Evolutionary conservation across 30 jellyfish, hydroid and myxozoan species (phyloP).

Genomic region (Cassiopea andromeda): DNA sequence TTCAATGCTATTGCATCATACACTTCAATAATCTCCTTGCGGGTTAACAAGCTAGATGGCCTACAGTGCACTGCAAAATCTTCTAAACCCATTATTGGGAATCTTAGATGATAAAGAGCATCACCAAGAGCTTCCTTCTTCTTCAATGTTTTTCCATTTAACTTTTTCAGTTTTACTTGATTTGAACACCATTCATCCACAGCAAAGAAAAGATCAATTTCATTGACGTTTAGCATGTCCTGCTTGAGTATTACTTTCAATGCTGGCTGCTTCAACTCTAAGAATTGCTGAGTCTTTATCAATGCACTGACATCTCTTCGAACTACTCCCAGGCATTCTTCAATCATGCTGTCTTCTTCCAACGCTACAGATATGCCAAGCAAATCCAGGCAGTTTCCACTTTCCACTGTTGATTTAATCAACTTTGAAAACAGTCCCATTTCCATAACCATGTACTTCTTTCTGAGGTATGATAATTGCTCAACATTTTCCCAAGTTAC

Average conservation of each 20-base stretch:
- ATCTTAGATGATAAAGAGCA: not conserved
- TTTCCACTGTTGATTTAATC: not conserved
- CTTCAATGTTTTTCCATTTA: not conserved
- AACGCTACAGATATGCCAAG: not conserved
- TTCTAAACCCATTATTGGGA: not conserved
- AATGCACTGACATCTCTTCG: slow-evolving; percentile 8
- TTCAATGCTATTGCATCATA: not conserved
- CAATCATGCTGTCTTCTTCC: slow-evolving; percentile 3
- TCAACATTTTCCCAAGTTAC: slow-evolving; percentile 16
- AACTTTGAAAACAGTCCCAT: not conserved
- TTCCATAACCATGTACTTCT: not conserved
- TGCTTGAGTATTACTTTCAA: not conserved
- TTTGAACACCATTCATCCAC: slow-evolving; percentile 17
- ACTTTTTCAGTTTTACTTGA: not conserved
- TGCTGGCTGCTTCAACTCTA: not conserved
- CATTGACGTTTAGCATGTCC: not conserved
- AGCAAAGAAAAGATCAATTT: slow-evolving; percentile 13
- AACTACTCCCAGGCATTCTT: not conserved
- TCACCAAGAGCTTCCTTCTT: slow-evolving; percentile 9
- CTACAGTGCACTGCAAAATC: not conserved
- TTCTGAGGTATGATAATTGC: not conserved
- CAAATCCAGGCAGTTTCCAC: not conserved
- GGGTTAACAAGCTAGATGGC: slow-evolving; percentile 1
- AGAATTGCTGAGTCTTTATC: not conserved
- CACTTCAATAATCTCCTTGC: not conserved